Evolutionary conservation across 1,140 invertebrate genomes (phyloP).

Genomic region (Ceratoteleas bidentatus): DNA sequence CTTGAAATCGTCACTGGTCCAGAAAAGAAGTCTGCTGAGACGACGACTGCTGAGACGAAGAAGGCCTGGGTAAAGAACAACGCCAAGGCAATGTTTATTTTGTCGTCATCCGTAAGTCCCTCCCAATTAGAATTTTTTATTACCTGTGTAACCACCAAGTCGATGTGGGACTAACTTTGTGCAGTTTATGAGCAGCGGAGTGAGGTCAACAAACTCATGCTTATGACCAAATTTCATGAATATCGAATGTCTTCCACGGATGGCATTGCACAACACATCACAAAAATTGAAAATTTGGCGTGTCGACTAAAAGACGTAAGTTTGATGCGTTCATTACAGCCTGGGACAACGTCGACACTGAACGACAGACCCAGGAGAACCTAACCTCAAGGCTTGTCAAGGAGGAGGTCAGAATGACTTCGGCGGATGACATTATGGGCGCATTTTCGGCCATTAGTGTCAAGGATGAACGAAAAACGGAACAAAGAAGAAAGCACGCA

Average conservation of each 20-base stretch:
- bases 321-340: neutral
- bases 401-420: neutral
- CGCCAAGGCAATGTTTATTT: constrained; percentile 39
- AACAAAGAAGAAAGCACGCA: neutral
- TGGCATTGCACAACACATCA: constrained; percentile 22
- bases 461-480: neutral
- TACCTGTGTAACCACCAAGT: constrained; percentile 12
- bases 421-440: no score
- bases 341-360: constrained; percentile 1
- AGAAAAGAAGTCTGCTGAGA: neutral
- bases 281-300: constrained; percentile 30
- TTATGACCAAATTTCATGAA: constrained; percentile 28
- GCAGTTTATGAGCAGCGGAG: constrained; percentile 39
- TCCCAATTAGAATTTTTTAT: constrained; percentile 41
- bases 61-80: constrained; percentile 35
- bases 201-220: no score
- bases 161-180: constrained; percentile 44
- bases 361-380: neutral
- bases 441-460: no score
- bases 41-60: neutral
- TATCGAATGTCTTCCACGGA: constrained; percentile 23
- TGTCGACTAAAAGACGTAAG: constrained; percentile 20
- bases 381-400: neutral
- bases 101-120: constrained; percentile 30
- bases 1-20: constrained; percentile 1